phyloP scores from a whole-genome alignment of 1,140 invertebrate genomes.

The Contarinia nasturtii region DNA sequence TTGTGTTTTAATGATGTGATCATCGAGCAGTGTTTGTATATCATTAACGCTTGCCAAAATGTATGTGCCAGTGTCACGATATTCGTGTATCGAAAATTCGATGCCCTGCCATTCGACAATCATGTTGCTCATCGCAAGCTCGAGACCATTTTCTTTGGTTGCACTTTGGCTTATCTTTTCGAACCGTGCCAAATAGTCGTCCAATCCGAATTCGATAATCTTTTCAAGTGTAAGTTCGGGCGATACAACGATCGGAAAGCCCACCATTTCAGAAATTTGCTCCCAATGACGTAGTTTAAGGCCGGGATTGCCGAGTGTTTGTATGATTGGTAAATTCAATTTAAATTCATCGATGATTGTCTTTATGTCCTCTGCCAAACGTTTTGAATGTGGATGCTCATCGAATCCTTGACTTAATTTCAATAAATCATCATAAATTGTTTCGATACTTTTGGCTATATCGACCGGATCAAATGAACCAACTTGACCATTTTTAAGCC shows the following conservation, averaged over 20 bases:
- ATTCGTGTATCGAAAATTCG: constrained; percentile 39
- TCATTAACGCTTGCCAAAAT: constrained; percentile 84
- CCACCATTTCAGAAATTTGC: constrained; percentile 85
- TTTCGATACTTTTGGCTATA: constrained; percentile 66
- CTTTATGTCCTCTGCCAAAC: constrained; percentile 39
- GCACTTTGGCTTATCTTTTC: constrained; percentile 86
- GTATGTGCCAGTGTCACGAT: constrained; percentile 75
- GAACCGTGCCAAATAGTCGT: constrained; percentile 80
- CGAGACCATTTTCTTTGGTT: constrained; percentile 85
- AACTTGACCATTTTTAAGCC: constrained; percentile 61
- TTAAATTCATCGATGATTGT: constrained; percentile 69
- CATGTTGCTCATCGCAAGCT: constrained; percentile 81
- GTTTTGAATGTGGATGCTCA: constrained; percentile 41
- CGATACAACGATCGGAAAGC: constrained; percentile 77
- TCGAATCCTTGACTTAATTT: constrained; percentile 77
- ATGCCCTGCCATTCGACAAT: constrained; percentile 79
- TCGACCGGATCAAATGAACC: constrained; percentile 71
- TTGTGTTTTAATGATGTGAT: constrained; percentile 92
- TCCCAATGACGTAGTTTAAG: constrained; percentile 91
- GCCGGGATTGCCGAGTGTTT: constrained; percentile 84
- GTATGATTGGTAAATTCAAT: constrained; percentile 74
- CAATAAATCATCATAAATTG: constrained; percentile 61
- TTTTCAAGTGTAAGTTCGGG: constrained; percentile 68
- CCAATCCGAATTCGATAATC: constrained; percentile 83
- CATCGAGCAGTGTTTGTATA: constrained; percentile 86